Conservation (phyloP, 1,140 invertebrate genomes). For the Anastrepha obliqua region DNA sequence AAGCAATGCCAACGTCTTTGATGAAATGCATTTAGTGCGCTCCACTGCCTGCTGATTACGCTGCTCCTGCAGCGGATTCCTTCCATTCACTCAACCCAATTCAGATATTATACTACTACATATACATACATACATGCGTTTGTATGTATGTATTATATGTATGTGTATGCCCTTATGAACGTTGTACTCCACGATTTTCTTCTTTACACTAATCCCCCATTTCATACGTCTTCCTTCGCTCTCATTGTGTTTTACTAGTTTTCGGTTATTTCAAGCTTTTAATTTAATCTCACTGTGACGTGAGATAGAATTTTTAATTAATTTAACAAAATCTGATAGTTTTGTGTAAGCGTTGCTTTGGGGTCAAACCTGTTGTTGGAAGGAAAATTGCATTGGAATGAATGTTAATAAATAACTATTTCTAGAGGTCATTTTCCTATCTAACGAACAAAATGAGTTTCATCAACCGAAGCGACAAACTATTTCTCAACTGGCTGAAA, state of each 20-base stretch:
- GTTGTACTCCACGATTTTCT: not conserved
- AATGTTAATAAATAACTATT: no score
- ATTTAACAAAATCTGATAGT: conserved; percentile 44
- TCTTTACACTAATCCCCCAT: not conserved
- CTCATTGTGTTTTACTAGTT: conserved; percentile 27
- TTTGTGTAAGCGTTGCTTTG: not conserved
- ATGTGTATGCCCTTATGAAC: not conserved
- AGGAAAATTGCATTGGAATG: no score
- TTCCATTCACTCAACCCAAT: conserved; percentile 46
- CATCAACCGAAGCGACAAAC: no score
- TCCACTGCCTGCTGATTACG: conserved; percentile 53
- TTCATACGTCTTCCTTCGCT: not conserved
- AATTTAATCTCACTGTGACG: conserved; percentile 50
- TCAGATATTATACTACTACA: conserved; percentile 2
- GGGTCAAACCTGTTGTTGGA: conserved; percentile 8
- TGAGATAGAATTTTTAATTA: conserved; percentile 52
- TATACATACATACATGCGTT: not conserved
- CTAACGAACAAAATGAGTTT: no score
- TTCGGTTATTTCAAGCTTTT: conserved; percentile 47
- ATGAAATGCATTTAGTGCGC: conserved; percentile 53
- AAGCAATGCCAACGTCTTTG: conserved; percentile 29
- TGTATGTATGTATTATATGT: not conserved
- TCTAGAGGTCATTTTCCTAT: no score
- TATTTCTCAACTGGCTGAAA: no score
- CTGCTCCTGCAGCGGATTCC: conserved; percentile 36